A percentile compares a stretch with the other conserved stretches of the same genome.
phyloP scores from a whole-genome alignment of 1,140 invertebrate genomes.

The Caenorhabditis elegans region WBcel235 BX284605.5:10249001-10249500 shows the following conservation, averaged over 20 bases:
- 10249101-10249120: too few relatives aligned
- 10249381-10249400: too few relatives aligned
- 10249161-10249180: too few relatives aligned
- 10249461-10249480: too few relatives aligned
- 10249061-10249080: conserved; percentile 79
- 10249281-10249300: conserved; percentile 16
- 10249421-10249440: too few relatives aligned
- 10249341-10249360: neutral
- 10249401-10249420: too few relatives aligned
- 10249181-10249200: conserved; percentile 19
- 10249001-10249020: conserved; percentile 58
- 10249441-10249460: too few relatives aligned
- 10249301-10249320: neutral
- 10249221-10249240: neutral
- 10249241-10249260: conserved; percentile 7
- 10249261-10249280: conserved; percentile 13
- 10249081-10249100: neutral
- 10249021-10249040: conserved; percentile 69
- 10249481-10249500: too few relatives aligned
- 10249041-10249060: conserved; percentile 87
- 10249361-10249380: too few relatives aligned
- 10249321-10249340: conserved; percentile 8
- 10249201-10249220: neutral
- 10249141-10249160: too few relatives aligned
- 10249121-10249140: too few relatives aligned